These are phyloP conservation scores for Amphiprion percula DNA, from an alignment of 2,113 vertebrate species.

Conservation along the genomic window DNA sequence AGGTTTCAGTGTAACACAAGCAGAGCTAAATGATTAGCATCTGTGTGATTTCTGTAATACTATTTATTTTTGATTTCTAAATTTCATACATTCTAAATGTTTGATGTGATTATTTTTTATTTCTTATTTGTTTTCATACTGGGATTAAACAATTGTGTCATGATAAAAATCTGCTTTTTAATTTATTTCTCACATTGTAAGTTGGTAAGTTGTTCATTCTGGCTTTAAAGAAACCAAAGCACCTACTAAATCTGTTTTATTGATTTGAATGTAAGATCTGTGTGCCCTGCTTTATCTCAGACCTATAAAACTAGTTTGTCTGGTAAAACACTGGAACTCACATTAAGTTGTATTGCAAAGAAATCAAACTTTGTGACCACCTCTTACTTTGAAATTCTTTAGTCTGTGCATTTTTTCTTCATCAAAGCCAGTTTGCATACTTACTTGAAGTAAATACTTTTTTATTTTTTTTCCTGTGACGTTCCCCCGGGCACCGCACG, in stretches of 20 bases:
- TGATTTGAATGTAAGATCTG: neutral
- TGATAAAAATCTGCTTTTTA: neutral
- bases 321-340: conserved; percentile 2
- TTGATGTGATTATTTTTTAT: conserved; percentile 1
- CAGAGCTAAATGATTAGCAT: conserved; percentile 26
- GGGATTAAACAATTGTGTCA: neutral
- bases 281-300: conserved; percentile 9
- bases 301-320: neutral
- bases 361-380: conserved; percentile 14
- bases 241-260: neutral
- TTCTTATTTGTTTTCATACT: conserved; percentile 2
- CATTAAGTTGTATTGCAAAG: conserved; percentile 6
- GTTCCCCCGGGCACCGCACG: conserved; percentile 20
- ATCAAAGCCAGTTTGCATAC: conserved; percentile 30
- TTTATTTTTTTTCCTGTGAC: conserved; percentile 12
- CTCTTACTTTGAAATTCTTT: conserved; percentile 20
- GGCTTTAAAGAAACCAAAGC: neutral
- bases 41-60: conserved; percentile 22
- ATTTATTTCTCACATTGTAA: neutral
- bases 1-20: conserved; percentile 8
- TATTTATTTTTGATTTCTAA: conserved; percentile 13
- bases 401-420: conserved; percentile 24
- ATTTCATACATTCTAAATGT: neutral
- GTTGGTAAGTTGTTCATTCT: neutral
- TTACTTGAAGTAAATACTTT: conserved; percentile 49